These are phyloP conservation scores for Limosa lapponica DNA, from an alignment of 2,797 vertebrate genomes.

Conservation along the genomic window DNA sequence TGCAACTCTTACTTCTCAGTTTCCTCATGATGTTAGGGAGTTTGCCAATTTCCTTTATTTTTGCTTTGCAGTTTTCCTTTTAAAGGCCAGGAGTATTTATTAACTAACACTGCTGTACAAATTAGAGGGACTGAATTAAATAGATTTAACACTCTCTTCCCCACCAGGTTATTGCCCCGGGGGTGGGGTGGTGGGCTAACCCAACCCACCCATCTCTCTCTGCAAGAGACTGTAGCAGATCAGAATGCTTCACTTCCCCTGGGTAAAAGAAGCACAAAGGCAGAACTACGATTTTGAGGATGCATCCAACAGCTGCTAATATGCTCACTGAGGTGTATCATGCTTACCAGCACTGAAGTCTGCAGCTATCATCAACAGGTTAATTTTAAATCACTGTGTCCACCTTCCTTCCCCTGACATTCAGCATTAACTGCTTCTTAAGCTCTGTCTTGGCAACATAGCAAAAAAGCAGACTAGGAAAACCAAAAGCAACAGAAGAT, in stretches of 20 bases:
- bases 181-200: too few relatives aligned
- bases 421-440: background rate
- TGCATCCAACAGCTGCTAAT: background rate
- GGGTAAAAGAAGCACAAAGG: background rate
- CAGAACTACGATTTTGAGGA: background rate
- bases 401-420: background rate
- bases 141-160: background rate
- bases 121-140: background rate
- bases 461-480: background rate
- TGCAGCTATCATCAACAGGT: background rate
- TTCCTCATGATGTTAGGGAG: background rate
- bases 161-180: rapidly evolving
- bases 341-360: background rate
- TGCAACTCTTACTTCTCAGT: background rate
- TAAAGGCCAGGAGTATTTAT: background rate
- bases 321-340: rapidly evolving
- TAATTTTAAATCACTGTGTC: background rate
- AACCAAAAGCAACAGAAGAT: background rate
- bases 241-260: background rate
- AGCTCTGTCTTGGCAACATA: background rate
- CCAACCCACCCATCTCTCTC: too few relatives aligned
- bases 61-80: background rate
- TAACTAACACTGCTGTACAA: background rate
- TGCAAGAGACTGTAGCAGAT: background rate
- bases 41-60: background rate